Evolutionary conservation across 2,113 vertebrate genomes (phyloP), one percentile per base, ranked within the genome.

Genomic region (Lichenostomus cassidix): DNA sequence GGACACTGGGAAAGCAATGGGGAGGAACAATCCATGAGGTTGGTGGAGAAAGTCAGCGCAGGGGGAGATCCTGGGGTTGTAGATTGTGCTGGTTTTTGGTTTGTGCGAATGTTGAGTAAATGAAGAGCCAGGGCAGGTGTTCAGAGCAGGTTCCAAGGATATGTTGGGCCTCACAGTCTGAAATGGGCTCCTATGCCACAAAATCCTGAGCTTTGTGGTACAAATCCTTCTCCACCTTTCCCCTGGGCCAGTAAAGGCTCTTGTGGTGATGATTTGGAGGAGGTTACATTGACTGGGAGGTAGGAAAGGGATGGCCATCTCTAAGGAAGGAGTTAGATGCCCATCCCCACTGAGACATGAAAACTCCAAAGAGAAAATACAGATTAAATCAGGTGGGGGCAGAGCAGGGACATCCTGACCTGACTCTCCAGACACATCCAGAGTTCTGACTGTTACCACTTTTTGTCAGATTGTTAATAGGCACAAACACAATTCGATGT

Each of bases 11-110:
- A 10, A 24, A 63, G 10, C 31, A 75, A 14, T 0, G 14, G 55
- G 28, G 33, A 64, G 33, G 63, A 35, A 65, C 15, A 53, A 62
- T 12, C 9, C 31, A 3, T 16, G 46, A 81, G 28, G 14, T 4
- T 41, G 46, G 23, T 60, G 62, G 41, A 9, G 7, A 27, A 59
- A 64, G 15, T 23, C 52, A 65, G 13, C 28, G 14, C 12, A 46
- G 15, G 10, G 15, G 10, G 24, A 52, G 11, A 17, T 22, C 24
- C 33, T 73, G 33, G n/a, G 17, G 4, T 7, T 71, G 11, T 59
- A 0, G 0, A 12, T 52, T 76, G 2, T 21, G 5, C 8, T 46
- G 35, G 28, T 44, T 80, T 60, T 27, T 56, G 29, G 9, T n/a
- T 73, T 86, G 16, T 35, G 39, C 14, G 21, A 69, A 69, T 83